phyloP scores from a whole-genome alignment of 1,140 invertebrate genomes.

The Portunus trituberculatus region DNA sequence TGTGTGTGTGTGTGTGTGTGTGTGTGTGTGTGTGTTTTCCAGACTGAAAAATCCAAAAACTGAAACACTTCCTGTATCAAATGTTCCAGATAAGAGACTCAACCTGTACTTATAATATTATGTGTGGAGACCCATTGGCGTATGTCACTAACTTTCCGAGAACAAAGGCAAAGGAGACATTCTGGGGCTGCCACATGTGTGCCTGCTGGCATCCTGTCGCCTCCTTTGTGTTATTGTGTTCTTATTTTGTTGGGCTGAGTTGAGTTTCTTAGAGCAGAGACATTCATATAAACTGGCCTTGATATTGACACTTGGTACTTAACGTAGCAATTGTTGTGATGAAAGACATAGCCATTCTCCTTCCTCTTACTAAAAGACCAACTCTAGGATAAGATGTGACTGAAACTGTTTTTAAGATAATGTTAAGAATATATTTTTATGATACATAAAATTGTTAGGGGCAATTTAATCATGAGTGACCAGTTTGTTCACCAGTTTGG shows the following conservation, averaged over 20 bases:
- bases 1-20: too few species aligned
- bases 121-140: too few species aligned
- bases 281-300: background rate
- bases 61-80: too few species aligned
- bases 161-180: too few species aligned
- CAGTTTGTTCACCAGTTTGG: background rate
- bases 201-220: too few species aligned
- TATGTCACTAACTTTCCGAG: too few species aligned
- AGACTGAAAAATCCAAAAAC: too few species aligned
- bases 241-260: background rate
- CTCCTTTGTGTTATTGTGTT: too few species aligned
- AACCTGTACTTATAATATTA: too few species aligned
- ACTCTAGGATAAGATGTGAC: background rate
- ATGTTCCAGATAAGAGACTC: too few species aligned
- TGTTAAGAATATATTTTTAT: constrained; percentile 8
- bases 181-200: too few species aligned
- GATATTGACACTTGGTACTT: background rate
- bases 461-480: background rate
- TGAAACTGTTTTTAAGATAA: background rate
- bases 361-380: background rate
- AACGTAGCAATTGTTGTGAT: background rate
- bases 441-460: background rate
- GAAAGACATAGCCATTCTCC: background rate
- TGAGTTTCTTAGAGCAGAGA: background rate
- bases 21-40: too few species aligned